Conservation (phyloP, 2,797 vertebrate species). For the Botia almorhae region DNA sequence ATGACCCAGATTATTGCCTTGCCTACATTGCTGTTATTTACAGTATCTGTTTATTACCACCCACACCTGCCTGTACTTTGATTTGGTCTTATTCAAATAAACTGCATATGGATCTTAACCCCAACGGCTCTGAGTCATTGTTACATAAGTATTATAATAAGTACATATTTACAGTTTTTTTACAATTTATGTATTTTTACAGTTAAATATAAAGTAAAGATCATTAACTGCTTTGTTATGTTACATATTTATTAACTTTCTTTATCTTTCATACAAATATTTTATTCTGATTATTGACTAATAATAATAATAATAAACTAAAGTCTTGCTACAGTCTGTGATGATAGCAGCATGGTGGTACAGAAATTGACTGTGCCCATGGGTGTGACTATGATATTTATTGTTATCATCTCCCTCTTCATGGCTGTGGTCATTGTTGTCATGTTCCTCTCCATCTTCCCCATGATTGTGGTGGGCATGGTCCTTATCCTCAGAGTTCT, state of each 20-base stretch:
- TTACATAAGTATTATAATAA: too few species aligned
- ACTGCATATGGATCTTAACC: too few species aligned
- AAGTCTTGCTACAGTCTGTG: conserved; percentile 58
- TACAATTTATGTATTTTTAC: too few species aligned
- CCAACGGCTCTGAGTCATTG: too few species aligned
- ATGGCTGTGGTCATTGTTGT: conserved; percentile 33
- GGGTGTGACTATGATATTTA: conserved; percentile 29
- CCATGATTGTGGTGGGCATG: conserved; percentile 35
- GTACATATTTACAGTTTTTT: too few species aligned
- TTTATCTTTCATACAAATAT: background rate
- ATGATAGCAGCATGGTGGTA: conserved; percentile 64
- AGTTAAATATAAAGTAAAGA: too few species aligned
- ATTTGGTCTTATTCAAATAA: too few species aligned
- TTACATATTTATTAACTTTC: background rate
- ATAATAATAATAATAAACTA: too few species aligned
- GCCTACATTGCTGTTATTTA: too few species aligned
- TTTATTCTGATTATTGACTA: background rate
- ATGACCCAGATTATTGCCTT: too few species aligned
- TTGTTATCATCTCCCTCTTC: conserved; percentile 42
- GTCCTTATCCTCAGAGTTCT: conserved; percentile 19
- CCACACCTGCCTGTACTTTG: too few species aligned
- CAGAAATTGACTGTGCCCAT: conserved; percentile 43
- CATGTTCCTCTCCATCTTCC: conserved; percentile 25
- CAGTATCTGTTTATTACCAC: too few species aligned
- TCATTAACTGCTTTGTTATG: background rate